Evolutionary conservation across 2,113 vertebrate genomes (phyloP).

Genomic region (Zosterops borbonicus): DNA sequence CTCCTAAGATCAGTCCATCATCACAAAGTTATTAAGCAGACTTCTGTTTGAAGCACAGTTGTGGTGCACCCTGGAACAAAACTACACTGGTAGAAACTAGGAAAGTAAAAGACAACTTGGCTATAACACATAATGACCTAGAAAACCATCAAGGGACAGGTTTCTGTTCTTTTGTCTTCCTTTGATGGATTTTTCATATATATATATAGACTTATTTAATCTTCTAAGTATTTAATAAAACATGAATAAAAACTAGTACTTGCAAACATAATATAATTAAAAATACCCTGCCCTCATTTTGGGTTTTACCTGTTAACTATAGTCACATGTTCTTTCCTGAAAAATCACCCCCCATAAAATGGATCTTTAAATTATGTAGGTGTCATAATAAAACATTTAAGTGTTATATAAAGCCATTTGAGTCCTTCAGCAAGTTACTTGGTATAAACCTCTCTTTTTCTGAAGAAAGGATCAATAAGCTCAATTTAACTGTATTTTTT

Average conservation of each 20-base stretch:
- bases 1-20: background rate
- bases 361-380: background rate
- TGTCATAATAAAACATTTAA: background rate
- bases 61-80: background rate
- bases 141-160: background rate
- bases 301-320: background rate
- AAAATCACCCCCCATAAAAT: background rate
- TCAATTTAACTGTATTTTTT: background rate
- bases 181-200: background rate
- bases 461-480: background rate
- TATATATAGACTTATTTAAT: background rate
- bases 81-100: background rate
- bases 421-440: background rate
- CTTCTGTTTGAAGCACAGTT: background rate
- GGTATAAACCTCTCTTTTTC: background rate
- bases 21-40: background rate
- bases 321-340: background rate
- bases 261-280: background rate
- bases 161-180: background rate
- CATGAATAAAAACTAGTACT: background rate
- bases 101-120: background rate
- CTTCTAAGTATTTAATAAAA: background rate
- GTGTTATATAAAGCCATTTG: background rate
- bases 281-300: background rate
- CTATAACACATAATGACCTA: background rate